These are phyloP conservation scores for Enhydra lutris DNA, from an alignment of 2,113 vertebrate genomes.

Conservation along the genomic window DNA sequence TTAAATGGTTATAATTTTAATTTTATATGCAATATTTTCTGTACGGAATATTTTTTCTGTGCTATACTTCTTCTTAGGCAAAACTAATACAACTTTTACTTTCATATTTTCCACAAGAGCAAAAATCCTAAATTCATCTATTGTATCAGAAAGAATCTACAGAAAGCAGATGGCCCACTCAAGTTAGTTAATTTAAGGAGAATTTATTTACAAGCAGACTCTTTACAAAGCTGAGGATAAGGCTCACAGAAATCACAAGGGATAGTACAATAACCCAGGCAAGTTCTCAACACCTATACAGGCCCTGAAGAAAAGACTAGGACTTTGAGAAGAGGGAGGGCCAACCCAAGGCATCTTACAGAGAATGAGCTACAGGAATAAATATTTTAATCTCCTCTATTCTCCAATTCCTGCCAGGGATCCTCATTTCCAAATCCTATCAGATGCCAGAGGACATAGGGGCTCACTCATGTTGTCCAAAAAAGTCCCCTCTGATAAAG, in stretches of 20 bases:
- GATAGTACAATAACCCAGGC: background rate
- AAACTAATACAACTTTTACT: background rate
- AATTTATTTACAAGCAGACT: background rate
- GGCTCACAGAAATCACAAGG: background rate
- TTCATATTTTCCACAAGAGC: conserved; percentile 1
- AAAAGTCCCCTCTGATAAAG: background rate
- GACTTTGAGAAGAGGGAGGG: background rate
- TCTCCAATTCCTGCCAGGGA: background rate
- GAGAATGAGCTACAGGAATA: background rate
- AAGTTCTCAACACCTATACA: background rate
- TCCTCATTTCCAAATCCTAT: background rate
- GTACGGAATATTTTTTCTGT: background rate
- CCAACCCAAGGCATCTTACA: background rate
- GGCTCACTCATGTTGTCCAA: background rate
- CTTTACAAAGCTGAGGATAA: background rate
- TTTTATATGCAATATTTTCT: conserved; percentile 3
- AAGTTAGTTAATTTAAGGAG: background rate
- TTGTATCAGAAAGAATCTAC: background rate
- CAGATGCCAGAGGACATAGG: background rate
- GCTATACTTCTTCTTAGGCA: background rate
- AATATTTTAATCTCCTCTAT: background rate
- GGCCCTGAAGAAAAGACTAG: background rate
- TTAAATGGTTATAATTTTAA: background rate
- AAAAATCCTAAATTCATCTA: conserved; percentile 21
- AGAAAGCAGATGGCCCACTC: background rate